phyloP scores from a whole-genome alignment of 2,888 invertebrate species.

The Lepetodrilus schrolli region DNA sequence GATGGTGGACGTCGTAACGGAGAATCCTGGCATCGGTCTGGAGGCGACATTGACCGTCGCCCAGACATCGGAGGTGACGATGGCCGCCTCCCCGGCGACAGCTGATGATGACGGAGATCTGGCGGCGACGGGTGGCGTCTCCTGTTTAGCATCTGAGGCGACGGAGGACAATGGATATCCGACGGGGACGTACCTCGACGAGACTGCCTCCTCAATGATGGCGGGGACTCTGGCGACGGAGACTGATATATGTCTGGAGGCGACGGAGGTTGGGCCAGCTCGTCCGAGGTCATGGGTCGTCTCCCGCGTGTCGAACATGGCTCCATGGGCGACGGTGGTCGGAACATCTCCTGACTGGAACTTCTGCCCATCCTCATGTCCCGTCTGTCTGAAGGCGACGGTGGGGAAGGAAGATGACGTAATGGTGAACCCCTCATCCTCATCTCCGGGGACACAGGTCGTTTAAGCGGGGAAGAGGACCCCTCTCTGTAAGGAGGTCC shows the following conservation, averaged over 20 bases:
- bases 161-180: conserved; percentile 31
- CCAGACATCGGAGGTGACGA: conserved; percentile 31
- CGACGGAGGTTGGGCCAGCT: background rate
- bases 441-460: conserved; percentile 10
- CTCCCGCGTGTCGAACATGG: background rate
- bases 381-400: background rate
- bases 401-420: background rate
- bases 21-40: conserved; percentile 36
- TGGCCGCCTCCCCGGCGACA: background rate
- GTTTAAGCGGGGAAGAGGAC: conserved; percentile 19
- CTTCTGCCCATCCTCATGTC: background rate
- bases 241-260: conserved; percentile 26
- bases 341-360: background rate
- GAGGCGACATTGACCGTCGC: conserved; percentile 37
- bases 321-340: background rate
- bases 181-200: conserved; percentile 32
- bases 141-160: conserved; percentile 34
- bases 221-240: conserved; percentile 7
- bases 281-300: background rate
- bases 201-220: background rate
- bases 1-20: conserved; percentile 1
- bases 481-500: background rate
- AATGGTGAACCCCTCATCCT: background rate
- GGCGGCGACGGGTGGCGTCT: conserved; percentile 37
- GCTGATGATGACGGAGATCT: background rate